A percentile compares a stretch with the other conserved stretches of the same genome.
phyloP scores from a whole-genome alignment of 2,113 vertebrate genomes.

The Sylvietta virens region DNA sequence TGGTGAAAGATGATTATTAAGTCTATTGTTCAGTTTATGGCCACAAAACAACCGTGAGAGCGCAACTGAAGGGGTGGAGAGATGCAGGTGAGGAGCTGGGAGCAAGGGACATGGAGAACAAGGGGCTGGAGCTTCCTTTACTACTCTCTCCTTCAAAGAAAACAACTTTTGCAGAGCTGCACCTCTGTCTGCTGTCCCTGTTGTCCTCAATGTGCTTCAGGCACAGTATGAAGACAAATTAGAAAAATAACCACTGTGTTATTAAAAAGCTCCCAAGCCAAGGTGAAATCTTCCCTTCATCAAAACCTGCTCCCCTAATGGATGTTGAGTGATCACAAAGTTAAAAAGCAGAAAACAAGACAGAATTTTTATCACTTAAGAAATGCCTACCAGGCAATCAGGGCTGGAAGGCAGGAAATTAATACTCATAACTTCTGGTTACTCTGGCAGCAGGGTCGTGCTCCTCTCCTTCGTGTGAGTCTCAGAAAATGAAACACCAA shows the following conservation, averaged over 20 bases:
- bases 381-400: neutral
- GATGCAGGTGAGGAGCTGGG: neutral
- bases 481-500: neutral
- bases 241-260: neutral
- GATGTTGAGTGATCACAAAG: neutral
- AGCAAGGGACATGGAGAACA: neutral
- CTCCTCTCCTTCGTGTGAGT: neutral
- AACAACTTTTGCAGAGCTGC: neutral
- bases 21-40: neutral
- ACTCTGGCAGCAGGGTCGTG: neutral
- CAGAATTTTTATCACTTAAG: neutral
- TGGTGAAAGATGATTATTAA: conserved; percentile 5
- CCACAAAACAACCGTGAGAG: neutral
- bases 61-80: neutral
- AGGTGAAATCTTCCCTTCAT: neutral
- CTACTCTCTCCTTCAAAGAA: neutral
- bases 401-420: conserved; percentile 40
- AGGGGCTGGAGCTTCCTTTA: neutral
- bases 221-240: neutral
- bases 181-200: neutral
- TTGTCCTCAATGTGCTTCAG: neutral
- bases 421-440: neutral
- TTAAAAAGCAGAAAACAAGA: neutral
- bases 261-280: conserved; percentile 13
- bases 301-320: neutral